phyloP scores from a whole-genome alignment of 2,888 invertebrate species.

The Melinopterus prodromus region DNA sequence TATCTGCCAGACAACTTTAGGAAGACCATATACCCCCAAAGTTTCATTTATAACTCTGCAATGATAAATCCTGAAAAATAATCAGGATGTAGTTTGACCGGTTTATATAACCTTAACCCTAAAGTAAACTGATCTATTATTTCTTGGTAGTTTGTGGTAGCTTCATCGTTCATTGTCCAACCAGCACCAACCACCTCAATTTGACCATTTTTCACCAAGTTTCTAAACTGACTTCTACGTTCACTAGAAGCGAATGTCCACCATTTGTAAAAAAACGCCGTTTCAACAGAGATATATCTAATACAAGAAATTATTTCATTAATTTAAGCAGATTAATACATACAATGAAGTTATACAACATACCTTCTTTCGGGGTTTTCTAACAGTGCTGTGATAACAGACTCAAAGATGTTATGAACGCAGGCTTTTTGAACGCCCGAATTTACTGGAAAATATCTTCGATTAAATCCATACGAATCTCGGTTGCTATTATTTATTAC shows the following conservation, averaged over 20 bases:
- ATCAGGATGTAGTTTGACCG: background rate
- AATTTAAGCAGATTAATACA: background rate
- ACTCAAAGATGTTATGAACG: slow-evolving; percentile 80
- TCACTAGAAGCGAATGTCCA: slow-evolving; percentile 73
- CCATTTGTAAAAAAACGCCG: slow-evolving; percentile 83
- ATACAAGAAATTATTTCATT: background rate
- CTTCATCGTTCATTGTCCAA: slow-evolving; percentile 71
- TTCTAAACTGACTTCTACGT: slow-evolving; percentile 64
- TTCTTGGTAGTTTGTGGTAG: slow-evolving; percentile 73
- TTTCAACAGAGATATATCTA: slow-evolving; percentile 83
- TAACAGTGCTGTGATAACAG: slow-evolving; percentile 69
- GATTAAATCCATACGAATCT: slow-evolving; percentile 27
- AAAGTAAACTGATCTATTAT: slow-evolving; percentile 76
- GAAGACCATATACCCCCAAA: slow-evolving; percentile 76
- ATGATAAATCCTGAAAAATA: slow-evolving; percentile 59
- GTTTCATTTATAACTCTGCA: slow-evolving; percentile 69
- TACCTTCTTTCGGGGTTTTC: slow-evolving; percentile 66
- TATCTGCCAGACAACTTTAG: slow-evolving; percentile 86
- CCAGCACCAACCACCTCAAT: slow-evolving; percentile 69
- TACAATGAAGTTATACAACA: background rate
- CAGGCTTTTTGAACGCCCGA: slow-evolving; percentile 30
- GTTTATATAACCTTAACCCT: slow-evolving; percentile 66
- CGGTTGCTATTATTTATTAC: slow-evolving; percentile 57
- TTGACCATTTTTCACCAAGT: slow-evolving; percentile 67
- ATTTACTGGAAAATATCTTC: no score